These are phyloP conservation scores for Leucophenga montana DNA, from an alignment of 2,888 invertebrate genomes.

Conservation along the genomic window DNA sequence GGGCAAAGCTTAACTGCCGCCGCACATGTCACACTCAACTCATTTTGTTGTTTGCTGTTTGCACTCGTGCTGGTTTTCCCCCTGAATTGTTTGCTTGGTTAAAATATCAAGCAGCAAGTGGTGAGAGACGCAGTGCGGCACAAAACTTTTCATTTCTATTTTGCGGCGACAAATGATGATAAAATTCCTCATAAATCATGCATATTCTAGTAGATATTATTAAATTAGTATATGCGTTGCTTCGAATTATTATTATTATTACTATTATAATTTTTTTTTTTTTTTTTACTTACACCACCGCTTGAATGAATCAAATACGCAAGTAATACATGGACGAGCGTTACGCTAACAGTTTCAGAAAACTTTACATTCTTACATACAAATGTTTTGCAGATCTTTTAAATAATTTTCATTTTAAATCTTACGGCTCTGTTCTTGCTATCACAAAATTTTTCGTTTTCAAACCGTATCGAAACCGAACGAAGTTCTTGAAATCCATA, in stretches of 20 bases:
- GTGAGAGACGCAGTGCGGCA: too few species aligned
- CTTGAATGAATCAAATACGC: neutral
- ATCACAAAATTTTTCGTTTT: too few species aligned
- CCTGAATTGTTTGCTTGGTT: conserved; percentile 10
- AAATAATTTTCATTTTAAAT: too few species aligned
- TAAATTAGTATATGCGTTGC: conserved; percentile 6
- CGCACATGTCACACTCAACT: conserved; percentile 2
- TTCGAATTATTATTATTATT: neutral
- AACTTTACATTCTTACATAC: too few species aligned
- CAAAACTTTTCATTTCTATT: neutral
- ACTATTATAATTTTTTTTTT: neutral
- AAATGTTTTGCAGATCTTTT: too few species aligned
- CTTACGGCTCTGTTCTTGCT: too few species aligned
- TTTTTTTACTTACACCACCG: too few species aligned
- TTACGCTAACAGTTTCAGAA: too few species aligned
- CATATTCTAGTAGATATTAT: conserved; percentile 39
- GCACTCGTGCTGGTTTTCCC: conserved; percentile 54
- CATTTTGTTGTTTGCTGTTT: conserved; percentile 31
- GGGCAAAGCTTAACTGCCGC: conserved; percentile 21
- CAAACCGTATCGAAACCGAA: too few species aligned
- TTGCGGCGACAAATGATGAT: conserved; percentile 40
- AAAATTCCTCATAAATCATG: conserved; percentile 59
- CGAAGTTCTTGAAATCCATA: too few species aligned
- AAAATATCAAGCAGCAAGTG: too few species aligned
- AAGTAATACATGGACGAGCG: too few species aligned